These are phyloP conservation scores for Sebastes hopkinsi DNA, from an alignment of 2,797 vertebrate genomes.

Conservation along the genomic window DNA sequence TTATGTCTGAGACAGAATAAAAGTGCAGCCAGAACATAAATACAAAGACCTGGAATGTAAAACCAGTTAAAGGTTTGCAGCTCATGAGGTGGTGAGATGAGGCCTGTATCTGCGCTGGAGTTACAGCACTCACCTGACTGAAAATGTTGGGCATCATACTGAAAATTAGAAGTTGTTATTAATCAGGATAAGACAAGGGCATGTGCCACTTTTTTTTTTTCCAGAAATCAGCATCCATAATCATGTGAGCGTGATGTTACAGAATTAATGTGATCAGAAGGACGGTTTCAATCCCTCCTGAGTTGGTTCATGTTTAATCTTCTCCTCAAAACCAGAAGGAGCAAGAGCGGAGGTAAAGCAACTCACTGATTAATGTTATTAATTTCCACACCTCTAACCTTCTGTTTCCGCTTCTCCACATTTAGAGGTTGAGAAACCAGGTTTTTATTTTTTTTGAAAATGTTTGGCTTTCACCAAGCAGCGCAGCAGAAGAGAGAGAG, in stretches of 20 bases:
- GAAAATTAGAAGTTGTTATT: slow-evolving; percentile 50
- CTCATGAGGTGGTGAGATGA: not conserved
- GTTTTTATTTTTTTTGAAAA: slow-evolving; percentile 4
- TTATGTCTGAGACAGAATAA: slow-evolving; percentile 41
- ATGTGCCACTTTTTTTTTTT: slow-evolving; percentile 19
- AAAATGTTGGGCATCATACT: not conserved
- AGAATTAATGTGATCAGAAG: slow-evolving; percentile 74
- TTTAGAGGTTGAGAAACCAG: slow-evolving; percentile 9
- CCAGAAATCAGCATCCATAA: slow-evolving; percentile 59
- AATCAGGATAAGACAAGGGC: slow-evolving; percentile 47
- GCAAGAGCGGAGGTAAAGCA: slow-evolving; percentile 43
- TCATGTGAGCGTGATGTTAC: slow-evolving; percentile 52
- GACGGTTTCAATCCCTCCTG: slow-evolving; percentile 54
- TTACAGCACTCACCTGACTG: slow-evolving; percentile 14
- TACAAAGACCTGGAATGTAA: slow-evolving; percentile 5
- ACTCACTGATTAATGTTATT: slow-evolving; percentile 71
- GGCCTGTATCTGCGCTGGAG: not conserved
- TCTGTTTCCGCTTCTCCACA: slow-evolving; percentile 61
- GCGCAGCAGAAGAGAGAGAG: slow-evolving; percentile 9
- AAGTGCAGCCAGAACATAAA: slow-evolving; percentile 11
- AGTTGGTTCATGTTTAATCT: slow-evolving; percentile 68
- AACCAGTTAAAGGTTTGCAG: not conserved
- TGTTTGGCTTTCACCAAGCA: slow-evolving; percentile 37
- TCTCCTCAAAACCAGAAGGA: slow-evolving; percentile 65
- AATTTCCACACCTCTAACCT: slow-evolving; percentile 74